Evolutionary conservation across 2,797 vertebrate species (phyloP), one percentile per base, ranked within the genome.

Genomic region (Echiichthys vipera): DNA sequence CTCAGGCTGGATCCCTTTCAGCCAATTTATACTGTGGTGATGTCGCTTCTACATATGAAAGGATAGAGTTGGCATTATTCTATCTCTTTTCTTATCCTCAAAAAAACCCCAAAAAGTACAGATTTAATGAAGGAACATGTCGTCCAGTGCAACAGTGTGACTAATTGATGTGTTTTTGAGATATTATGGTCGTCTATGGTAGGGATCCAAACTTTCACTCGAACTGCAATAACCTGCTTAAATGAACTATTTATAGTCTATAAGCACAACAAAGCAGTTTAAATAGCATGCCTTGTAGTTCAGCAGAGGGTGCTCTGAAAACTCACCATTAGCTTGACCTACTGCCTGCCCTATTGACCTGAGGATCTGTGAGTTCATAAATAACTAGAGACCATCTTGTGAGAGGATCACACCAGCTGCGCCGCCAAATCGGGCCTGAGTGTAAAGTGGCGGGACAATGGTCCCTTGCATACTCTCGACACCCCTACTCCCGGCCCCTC

Each of bases 1-100:
- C 80, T 61, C 66, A 76, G 75, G 65, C 79, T 32, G 2, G 85
- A 73, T 85, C 29, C 75, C 73, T 74, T 74, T 66, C 24, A 24
- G 49, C 10, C 87, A 46, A 51, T 7, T 47, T 15, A 18, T 22
- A 39, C 18, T 18, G 13, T 13, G 11, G 15, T 5, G 13, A 22
- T 34, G 1, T 64, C 20, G 1, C n/a, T 30, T 58, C 2, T 29
- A 5, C 30, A 46, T 55, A 47, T 24, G 62, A 14, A 51, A 50
- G 18, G 13, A 37, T 29, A 39, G 27, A 2, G 36, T 32, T 36
- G 30, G 18, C 15, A 15, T 66, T 37, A 25, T 25, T 34, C 11
- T 51, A 2, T 10, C 13, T 42, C n/a, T 24, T 11, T 24, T 32
- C 10, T 25, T 25, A 42, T 13, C 5, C 3, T 1, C 12, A 20